Conservation (phyloP, 2,113 vertebrate genomes). For the Oophaga pumilio region DNA sequence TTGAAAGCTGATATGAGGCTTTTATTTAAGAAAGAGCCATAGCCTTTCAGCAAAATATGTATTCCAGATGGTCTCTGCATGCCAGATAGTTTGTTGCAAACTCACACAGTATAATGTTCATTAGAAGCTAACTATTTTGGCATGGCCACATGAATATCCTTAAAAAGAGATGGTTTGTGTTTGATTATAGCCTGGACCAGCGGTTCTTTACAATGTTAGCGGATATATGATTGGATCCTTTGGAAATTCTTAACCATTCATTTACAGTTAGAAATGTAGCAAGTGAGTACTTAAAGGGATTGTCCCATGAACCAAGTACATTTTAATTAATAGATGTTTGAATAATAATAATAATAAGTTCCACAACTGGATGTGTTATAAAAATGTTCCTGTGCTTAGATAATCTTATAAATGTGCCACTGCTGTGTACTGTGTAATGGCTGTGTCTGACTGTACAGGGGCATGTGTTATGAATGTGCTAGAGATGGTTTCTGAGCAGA, state of each 20-base stretch:
- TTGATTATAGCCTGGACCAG: neutral
- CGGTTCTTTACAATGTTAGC: neutral
- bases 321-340: too few relatives aligned
- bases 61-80: slow-evolving; percentile 57
- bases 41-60: slow-evolving; percentile 54
- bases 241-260: neutral
- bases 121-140: slow-evolving; percentile 31
- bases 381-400: too few relatives aligned
- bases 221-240: neutral
- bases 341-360: too few relatives aligned
- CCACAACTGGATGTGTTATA: too few relatives aligned
- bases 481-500: too few relatives aligned
- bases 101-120: slow-evolving; percentile 41
- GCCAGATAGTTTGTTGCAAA: slow-evolving; percentile 38
- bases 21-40: slow-evolving; percentile 53
- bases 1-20: slow-evolving; percentile 55
- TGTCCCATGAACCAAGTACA: too few relatives aligned
- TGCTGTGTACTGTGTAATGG: too few relatives aligned
- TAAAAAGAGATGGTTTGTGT: neutral
- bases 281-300: neutral
- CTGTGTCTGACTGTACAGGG: too few relatives aligned
- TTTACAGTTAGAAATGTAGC: neutral
- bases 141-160: neutral
- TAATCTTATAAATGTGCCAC: too few relatives aligned
- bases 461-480: too few relatives aligned